These are phyloP conservation scores for Nothoprocta pentlandii DNA, from an alignment of 2,113 vertebrate species.

Conservation along the genomic window DNA sequence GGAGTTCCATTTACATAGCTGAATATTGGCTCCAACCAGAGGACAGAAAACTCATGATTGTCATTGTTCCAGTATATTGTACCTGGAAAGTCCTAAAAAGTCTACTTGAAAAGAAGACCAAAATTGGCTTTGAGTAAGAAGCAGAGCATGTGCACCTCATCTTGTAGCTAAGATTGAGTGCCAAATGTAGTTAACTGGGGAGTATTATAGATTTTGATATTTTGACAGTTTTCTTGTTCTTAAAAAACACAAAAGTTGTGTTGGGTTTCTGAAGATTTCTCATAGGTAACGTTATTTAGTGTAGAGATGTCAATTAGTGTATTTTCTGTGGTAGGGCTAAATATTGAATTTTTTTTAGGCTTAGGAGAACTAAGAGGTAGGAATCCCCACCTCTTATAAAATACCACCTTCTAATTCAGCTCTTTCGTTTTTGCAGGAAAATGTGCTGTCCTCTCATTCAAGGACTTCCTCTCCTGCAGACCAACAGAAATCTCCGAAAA, in stretches of 20 bases:
- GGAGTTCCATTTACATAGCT: neutral
- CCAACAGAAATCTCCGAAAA: constrained; percentile 96
- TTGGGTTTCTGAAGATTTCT: neutral
- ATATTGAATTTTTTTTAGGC: neutral
- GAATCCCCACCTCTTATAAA: neutral
- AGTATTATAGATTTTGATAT: neutral
- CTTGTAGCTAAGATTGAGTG: neutral
- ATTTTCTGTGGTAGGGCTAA: accelerated
- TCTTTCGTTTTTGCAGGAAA: constrained; percentile 85
- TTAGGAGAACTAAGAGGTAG: neutral
- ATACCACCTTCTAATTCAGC: neutral
- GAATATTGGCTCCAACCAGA: neutral
- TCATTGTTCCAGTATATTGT: neutral
- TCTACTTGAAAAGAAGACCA: neutral
- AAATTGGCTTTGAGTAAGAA: neutral
- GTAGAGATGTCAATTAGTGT: neutral
- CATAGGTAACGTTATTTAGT: accelerated
- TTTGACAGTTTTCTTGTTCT: neutral
- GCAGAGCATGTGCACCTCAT: neutral
- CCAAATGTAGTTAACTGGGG: neutral
- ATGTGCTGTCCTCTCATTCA: constrained; percentile 94
- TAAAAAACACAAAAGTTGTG: neutral
- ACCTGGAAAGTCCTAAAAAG: neutral
- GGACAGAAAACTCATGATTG: neutral
- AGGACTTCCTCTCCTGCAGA: constrained; percentile 97